Evolutionary conservation across 2,888 invertebrate species (phyloP), one percentile per base, ranked within the genome.

Genomic region (Calliscelio sp.): DNA sequence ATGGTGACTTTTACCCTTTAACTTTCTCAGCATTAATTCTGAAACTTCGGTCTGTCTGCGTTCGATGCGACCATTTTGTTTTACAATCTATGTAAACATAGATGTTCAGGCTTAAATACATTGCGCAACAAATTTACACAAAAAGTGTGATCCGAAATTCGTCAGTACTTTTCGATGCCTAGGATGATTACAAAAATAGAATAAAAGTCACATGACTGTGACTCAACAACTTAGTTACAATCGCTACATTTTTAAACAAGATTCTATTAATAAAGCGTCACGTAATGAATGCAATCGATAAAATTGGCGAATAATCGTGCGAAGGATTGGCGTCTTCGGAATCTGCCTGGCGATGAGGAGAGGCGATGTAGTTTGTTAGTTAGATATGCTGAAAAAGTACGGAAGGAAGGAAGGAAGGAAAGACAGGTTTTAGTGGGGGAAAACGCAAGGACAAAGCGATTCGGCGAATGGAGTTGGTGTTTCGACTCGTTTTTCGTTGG

Each of bases 391-490:
- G 63, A 18, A 65, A 51, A 66, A 66, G 65, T 22, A 49, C 57
- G 66, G 70, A 61, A 78, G 61, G 38, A n/a, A 63, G 57, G 57
- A 55, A 55, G 55, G 57, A 57, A 32, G 35, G 57, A 75, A 65
- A 32, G 55, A 80, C 55, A 49, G 57, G 73, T 55, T 53, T 71
- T 24, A 2, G 57, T 49, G 20, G 44, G 25, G 32, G 28, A 59
- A 71, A 61, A 70, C 44, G 75, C 74, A 81, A 57, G 81, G 84
- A 87, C 81, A 85, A 81, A 84, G 77, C 71, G 51, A 59, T 46
- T 46, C 53, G 73, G 35, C 55, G 63, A 80, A 57, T 32, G 65
- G 38, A 24, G 57, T 55, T 53, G 75, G 63, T 35, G 63, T 41
- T 81, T 71, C 49, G 41, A 59, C 28, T 51, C 18, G 73, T 73